Base-by-base conservation (phyloP, 1,140 invertebrate species). In the Hyles euphorbiae region DNA sequence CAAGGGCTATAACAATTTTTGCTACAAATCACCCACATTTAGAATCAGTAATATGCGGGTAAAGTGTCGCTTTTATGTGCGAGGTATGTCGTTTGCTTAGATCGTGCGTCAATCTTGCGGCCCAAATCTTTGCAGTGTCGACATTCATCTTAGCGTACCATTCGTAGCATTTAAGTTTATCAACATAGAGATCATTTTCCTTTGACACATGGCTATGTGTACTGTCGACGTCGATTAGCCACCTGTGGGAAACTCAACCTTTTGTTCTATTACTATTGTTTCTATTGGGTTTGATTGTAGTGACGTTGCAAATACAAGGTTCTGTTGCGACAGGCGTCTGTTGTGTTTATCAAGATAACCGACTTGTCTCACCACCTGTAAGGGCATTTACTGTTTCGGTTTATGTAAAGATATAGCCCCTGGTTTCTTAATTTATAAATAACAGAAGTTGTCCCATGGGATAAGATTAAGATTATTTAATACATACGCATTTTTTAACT, bases 241-340 rank as follows among this genome's bases (percentile, higher is more conserved):
- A 61, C 58, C 61, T 72, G 63, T 72, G 72, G 65, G 72, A 74
- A 72, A 72, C 34, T 54, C 40, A 53, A 43, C 57, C 65, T 61
- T 68, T 68, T 68, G 68, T 71, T 66, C 48, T 45, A 50, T 66
- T 64, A 56, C 62, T 59, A 59, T 60, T 68, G 55, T 40, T 40
- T 40, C 36, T 40, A 40, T 69, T 68, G 56, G 50, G 36, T 40
- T 40, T 40, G 36, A 40, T 40, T 40, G 22, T 10, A 9, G n/a
- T 43, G 53, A 44, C 60, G 59, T 66, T 51, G 59, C 44, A 47
- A 66, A 55, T 53, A 57, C 72, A 72, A 74, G 67, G 69, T 62
- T 60, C 51, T 63, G 12, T 68, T 72, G 57, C 61, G 45, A 65
- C 58, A 68, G 7, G 43, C 43, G 9, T 32, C 50, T 48, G 53